Base-by-base conservation (phyloP, 2,797 vertebrate genomes). In the Pseudochirops corinnae region DNA sequence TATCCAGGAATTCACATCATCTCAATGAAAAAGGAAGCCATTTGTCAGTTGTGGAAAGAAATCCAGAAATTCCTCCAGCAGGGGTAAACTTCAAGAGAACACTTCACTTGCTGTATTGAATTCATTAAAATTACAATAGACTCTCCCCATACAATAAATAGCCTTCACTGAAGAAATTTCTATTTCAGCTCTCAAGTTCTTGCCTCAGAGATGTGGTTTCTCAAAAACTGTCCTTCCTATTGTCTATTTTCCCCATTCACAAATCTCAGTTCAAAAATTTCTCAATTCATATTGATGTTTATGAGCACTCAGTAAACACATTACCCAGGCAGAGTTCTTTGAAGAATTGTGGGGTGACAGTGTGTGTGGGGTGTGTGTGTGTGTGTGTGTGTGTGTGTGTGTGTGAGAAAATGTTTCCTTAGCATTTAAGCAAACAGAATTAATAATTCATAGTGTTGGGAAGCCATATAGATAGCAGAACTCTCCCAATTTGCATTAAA, bases 181-280 rank as follows among this genome's bases (percentile, higher is more conserved):
- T 87, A 50, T 87, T 50, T 87, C 39, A 50, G 12, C 21, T 87
- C 24, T 87, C 74, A 94, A 94, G 94, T 6, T 92, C 94, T 97
- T 96, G 94, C 91, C 95, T 94, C 39, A 87, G 74, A 96, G 97
- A 95, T 82, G 92, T 1, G 16, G 74, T 26, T 91, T 94, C 94
- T 95, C 91, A 94, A 90, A 95, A 95, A 91, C 93, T 90, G 93
- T 90, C 91, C 94, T 97, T 96, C 53, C 29, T 55, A 60, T 94
- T 96, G 91, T 91, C 93, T 94, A 60, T 90, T 46, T 90, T 95
- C 95, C 39, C 39, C 74, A 87, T 92, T 57, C 21, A 31, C 90
- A 2, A 9, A 87, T 95, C 94, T 39, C 55, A 55, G 57, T 57
- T 93, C 90, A 93, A 55, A 46, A 90, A 57, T 82, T 87, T n/a